These are phyloP conservation scores for Tenthredo distinguenda DNA, from an alignment of 2,888 invertebrate genomes.

Conservation along the genomic window DNA sequence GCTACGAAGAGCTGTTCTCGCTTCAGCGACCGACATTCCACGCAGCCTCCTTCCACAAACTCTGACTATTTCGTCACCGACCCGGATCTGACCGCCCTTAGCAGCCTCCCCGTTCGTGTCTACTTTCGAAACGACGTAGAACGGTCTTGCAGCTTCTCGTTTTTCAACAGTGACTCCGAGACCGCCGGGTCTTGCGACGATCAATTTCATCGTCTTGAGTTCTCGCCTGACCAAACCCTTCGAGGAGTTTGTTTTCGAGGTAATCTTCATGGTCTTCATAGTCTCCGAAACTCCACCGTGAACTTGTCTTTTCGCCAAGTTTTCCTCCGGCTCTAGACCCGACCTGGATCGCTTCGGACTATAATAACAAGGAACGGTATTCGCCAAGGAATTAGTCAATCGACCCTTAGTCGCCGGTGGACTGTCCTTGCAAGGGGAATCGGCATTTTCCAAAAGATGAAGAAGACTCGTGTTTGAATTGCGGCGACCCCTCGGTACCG, in stretches of 20 bases:
- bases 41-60: conserved; percentile 80
- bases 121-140: conserved; percentile 70
- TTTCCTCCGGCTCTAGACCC: conserved; percentile 63
- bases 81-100: conserved; percentile 77
- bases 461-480: conserved; percentile 58
- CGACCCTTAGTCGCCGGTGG: conserved; percentile 70
- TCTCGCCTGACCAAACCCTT: conserved; percentile 65
- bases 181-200: conserved; percentile 62
- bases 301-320: conserved; percentile 63
- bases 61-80: conserved; percentile 81
- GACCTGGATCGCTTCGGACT: conserved; percentile 71
- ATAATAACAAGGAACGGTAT: conserved; percentile 63
- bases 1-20: conserved; percentile 67
- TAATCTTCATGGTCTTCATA: conserved; percentile 27
- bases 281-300: not conserved
- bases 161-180: conserved; percentile 71
- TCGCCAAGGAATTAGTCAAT: conserved; percentile 1
- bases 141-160: conserved; percentile 71
- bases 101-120: conserved; percentile 69
- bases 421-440: conserved; percentile 74
- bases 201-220: conserved; percentile 70
- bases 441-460: conserved; percentile 71
- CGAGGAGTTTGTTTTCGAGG: conserved; percentile 3
- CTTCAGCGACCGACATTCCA: conserved; percentile 75
- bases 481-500: not conserved